These are phyloP conservation scores for Parus major DNA, from an alignment of 2,113 vertebrate species.

Conservation along the genomic window DNA sequence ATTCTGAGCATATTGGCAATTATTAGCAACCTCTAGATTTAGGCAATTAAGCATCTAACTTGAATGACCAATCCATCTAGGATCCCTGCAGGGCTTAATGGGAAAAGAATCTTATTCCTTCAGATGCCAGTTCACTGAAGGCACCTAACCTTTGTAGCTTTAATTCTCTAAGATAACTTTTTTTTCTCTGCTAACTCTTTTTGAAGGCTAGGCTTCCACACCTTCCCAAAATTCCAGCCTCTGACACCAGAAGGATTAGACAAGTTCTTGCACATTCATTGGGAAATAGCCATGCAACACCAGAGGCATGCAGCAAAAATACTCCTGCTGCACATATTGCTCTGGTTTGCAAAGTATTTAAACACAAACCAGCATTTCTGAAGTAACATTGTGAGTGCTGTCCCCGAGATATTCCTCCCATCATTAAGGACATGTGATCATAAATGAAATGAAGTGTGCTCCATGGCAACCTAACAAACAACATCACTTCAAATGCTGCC, in stretches of 20 bases:
- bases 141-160: neutral
- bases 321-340: neutral
- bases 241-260: neutral
- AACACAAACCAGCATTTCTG: conserved; percentile 1
- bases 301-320: neutral
- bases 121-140: neutral
- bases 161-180: neutral
- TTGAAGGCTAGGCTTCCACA: neutral
- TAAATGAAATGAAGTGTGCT: neutral
- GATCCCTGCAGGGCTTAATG: neutral
- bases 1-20: neutral
- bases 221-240: neutral
- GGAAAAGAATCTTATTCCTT: neutral
- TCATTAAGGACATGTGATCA: neutral
- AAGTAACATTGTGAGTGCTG: neutral
- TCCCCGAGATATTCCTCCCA: conserved; percentile 19
- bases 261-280: neutral
- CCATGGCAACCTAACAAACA: conserved; percentile 34
- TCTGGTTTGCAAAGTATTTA: conserved; percentile 1
- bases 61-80: neutral
- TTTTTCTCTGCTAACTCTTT: neutral
- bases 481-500: conserved; percentile 10
- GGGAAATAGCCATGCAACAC: neutral
- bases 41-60: neutral
- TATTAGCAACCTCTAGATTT: neutral